Base-by-base conservation (phyloP, 2,888 invertebrate genomes). In the Caenorhabditis afra region DNA sequence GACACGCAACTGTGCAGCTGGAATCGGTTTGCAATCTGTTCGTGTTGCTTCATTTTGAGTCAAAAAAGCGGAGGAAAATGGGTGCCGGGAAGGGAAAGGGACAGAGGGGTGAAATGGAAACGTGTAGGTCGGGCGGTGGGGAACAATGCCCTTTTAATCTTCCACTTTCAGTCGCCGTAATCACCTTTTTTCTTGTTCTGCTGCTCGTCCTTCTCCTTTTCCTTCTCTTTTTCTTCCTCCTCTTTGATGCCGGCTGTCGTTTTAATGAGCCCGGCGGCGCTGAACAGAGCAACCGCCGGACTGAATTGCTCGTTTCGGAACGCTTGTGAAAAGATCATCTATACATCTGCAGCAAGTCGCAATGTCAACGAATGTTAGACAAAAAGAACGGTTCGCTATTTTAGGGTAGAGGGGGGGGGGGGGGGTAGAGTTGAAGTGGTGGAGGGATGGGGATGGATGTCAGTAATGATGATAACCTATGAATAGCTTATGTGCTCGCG, bases 241-340 rank as follows among this genome's bases (percentile, higher is more conserved):
- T 84, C 82, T 65, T 84, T 81, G 67, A 88, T 84, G 55, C 88
- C 88, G 39, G 86, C 88, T 23, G 88, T 88, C 57, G 85, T 87
- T 73, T 81, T 81, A 49, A 88, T 86, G 8, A 88, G 82, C 29
- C 88, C 88, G 53, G 87, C 88, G 37, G 88, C 86, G 41, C 85
- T 84, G 76, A 88, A 88, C 20, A 88, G 79, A 47, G 88, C 88
- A 52, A 88, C 88, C 57, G 88, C 88, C 45, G 88, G 88, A 70
- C 85, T 85, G 85, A 84, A 88, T 64, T 82, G 71, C 83, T 88
- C 88, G 68, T 87, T 82, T 41, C 87, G 87, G 77, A 88, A 88
- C 49, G 87, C 85, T 81, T 88, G 88, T 45, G 88, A 84, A 79
- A 87, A 88, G 75, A 88, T 88, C 88, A 88, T 88, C 59, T 37